Evolutionary conservation across 2,113 vertebrate species (phyloP).

Genomic region (Cephalopterus ornatus): DNA sequence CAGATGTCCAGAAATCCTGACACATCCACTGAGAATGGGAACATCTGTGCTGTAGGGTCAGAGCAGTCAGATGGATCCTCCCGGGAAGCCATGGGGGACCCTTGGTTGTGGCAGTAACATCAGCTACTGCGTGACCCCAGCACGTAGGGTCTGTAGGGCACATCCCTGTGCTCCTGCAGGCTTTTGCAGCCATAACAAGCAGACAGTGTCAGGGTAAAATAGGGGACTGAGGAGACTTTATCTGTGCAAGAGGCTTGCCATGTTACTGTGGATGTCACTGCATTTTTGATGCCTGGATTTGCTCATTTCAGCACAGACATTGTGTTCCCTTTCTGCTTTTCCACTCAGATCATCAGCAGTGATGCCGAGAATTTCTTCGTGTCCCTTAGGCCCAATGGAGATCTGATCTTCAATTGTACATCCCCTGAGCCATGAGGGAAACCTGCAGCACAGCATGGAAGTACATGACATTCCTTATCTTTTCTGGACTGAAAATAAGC

Average conservation of each 20-base stretch:
- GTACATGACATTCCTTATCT: background rate
- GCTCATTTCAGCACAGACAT: background rate
- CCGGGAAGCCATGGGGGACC: background rate
- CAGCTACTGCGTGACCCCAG: background rate
- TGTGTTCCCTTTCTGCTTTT: background rate
- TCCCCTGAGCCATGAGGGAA: background rate
- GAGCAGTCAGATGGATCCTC: background rate
- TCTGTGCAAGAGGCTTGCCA: background rate
- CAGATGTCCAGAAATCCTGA: conserved; percentile 50
- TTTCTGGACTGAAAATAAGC: background rate
- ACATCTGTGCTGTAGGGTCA: background rate
- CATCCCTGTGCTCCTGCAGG: background rate
- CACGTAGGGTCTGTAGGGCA: background rate
- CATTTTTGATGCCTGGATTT: background rate
- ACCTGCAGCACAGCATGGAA: background rate
- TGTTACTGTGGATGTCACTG: background rate
- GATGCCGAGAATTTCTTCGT: background rate
- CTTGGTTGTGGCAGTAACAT: background rate
- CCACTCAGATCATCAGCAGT: background rate
- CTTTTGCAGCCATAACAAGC: background rate
- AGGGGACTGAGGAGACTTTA: background rate
- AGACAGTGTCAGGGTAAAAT: background rate
- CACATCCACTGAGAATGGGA: background rate
- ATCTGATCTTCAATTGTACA: background rate
- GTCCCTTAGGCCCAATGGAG: background rate